A percentile compares a stretch with the other conserved stretches of the same genome.
These are phyloP conservation scores for Bambusicola thoracicus DNA, from an alignment of 2,113 vertebrate genomes.

Conservation along the genomic window DNA sequence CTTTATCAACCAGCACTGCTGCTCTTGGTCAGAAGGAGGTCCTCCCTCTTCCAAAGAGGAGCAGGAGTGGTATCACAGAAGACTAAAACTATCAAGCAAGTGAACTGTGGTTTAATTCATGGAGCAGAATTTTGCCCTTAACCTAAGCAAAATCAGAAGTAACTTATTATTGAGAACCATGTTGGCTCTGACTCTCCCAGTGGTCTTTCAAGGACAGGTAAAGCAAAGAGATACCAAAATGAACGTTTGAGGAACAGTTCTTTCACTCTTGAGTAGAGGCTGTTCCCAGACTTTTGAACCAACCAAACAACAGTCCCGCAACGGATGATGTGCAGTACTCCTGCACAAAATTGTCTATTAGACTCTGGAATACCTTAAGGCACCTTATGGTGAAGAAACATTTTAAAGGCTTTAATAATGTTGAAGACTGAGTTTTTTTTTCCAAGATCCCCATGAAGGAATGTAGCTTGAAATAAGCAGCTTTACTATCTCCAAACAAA, in stretches of 20 bases:
- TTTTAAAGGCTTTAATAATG: conserved; percentile 22
- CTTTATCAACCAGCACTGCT: not conserved
- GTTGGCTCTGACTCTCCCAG: not conserved
- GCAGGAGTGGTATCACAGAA: not conserved
- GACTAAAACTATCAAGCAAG: not conserved
- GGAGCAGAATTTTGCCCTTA: not conserved
- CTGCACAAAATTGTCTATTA: not conserved
- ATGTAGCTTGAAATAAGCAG: not conserved
- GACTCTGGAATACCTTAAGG: conserved; percentile 44
- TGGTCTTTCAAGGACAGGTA: not conserved
- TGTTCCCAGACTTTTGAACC: not conserved
- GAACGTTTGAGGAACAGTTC: not conserved
- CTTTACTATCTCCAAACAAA: not conserved
- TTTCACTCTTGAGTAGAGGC: not conserved
- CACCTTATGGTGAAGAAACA: conserved; percentile 28
- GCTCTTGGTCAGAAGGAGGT: not conserved
- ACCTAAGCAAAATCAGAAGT: not conserved
- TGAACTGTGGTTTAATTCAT: not conserved
- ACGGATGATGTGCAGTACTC: not conserved
- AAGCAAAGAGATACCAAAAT: not conserved
- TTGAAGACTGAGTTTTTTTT: not conserved
- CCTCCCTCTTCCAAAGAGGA: not conserved
- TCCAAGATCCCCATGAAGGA: not conserved
- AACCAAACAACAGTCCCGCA: not conserved
- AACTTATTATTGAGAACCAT: not conserved